Percentiles rank a stretch among this genome's conserved stretches.
Evolutionary conservation across 2,113 vertebrate genomes (phyloP).

Genomic region (Athene cunicularia): DNA sequence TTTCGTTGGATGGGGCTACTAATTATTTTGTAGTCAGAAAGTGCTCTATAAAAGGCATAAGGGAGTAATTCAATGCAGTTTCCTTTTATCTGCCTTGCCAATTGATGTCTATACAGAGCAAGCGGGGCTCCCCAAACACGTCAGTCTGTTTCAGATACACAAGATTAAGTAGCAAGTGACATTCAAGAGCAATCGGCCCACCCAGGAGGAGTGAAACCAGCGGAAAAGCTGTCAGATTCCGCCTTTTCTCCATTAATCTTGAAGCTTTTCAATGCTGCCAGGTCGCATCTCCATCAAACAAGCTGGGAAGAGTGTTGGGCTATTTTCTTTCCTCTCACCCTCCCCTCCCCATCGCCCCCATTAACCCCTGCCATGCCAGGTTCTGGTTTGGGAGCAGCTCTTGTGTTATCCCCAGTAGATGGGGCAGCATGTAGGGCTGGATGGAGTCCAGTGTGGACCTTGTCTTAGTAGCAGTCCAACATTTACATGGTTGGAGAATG

Average conservation of each 20-base stretch:
- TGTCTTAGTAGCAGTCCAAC: not conserved
- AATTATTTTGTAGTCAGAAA: conserved; percentile 80
- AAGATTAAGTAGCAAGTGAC: conserved; percentile 99
- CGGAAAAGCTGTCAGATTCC: conserved; percentile 95
- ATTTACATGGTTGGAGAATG: not conserved
- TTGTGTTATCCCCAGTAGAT: not conserved
- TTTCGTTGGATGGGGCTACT: conserved; percentile 69
- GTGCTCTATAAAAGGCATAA: conserved; percentile 78
- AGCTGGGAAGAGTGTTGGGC: conserved; percentile 75
- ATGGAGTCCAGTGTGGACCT: not conserved
- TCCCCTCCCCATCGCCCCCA: conserved; percentile 70
- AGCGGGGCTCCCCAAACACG: conserved; percentile 81
- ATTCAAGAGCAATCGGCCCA: conserved; percentile 99
- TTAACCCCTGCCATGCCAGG: conserved; percentile 79
- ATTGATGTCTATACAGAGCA: conserved; percentile 85
- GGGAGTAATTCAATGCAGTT: conserved; percentile 78
- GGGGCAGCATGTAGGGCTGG: not conserved
- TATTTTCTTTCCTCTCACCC: conserved; percentile 66
- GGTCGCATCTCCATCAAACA: conserved; percentile 95
- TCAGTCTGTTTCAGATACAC: conserved; percentile 95
- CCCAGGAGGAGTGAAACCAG: conserved; percentile 92
- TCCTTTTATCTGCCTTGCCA: conserved; percentile 83
- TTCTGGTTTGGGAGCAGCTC: not conserved
- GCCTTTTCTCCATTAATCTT: conserved; percentile 97
- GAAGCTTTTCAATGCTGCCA: conserved; percentile 94